These are phyloP conservation scores for Sminthopsis crassicaudata DNA, from an alignment of 2,113 vertebrate genomes.

Conservation along the genomic window DNA sequence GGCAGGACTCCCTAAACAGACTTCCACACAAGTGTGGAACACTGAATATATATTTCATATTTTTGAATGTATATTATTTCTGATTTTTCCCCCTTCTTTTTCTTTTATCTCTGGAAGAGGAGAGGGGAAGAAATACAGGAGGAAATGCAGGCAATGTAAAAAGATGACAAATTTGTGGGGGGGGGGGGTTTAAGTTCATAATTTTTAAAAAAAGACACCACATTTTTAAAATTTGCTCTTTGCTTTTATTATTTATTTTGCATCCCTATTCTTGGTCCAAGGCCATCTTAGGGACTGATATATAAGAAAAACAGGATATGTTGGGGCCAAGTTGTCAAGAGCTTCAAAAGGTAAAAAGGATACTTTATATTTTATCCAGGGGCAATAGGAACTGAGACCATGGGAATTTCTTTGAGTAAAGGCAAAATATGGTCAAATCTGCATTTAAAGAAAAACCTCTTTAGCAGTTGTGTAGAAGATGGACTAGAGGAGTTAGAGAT, in stretches of 20 bases:
- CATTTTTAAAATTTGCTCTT: neutral
- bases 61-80: neutral
- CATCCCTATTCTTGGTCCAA: neutral
- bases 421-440: neutral
- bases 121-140: neutral
- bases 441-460: neutral
- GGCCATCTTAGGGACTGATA: neutral
- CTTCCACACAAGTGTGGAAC: neutral
- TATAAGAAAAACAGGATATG: neutral
- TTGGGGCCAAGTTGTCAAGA: neutral
- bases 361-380: neutral
- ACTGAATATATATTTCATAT: neutral
- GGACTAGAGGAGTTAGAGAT: neutral
- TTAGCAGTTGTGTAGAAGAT: neutral
- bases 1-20: neutral
- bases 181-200: too few species aligned
- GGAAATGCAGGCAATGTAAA: neutral
- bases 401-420: neutral
- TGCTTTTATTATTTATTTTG: too few species aligned
- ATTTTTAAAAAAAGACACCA: too few species aligned
- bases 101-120: neutral
- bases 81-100: neutral
- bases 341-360: neutral
- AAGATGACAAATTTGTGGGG: neutral
- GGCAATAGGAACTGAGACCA: neutral